Evolutionary conservation across 2,888 invertebrate genomes (phyloP), one percentile per base, ranked within the genome.

Genomic region (Troides helena): DNA sequence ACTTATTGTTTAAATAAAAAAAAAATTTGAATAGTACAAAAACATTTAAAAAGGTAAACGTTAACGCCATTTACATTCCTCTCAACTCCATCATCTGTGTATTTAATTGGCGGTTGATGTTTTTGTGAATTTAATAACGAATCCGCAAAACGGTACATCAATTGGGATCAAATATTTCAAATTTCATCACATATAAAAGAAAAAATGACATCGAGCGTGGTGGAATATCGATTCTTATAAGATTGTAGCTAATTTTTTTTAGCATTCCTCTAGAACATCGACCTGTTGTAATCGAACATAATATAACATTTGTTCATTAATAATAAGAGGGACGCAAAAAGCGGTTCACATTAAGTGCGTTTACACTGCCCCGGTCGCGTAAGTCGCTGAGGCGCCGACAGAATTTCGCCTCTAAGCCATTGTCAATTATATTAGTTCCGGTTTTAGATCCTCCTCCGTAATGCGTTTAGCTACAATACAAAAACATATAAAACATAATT

Each of bases 401-500:
- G 70, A 70, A 74, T 76, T 75, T 76, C 77, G 75, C 71, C 74
- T 74, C 74, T 72, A 72, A 71, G 74, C 80, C 80, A 86, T 87
- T 89, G 85, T 83, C 86, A 88, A 88, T 87, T 86, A 86, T 76
- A 65, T 80, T 81, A 87, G 90, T 90, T 91, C 91, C 91, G 90
- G 88, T 88, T 92, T 75, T 78, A 87, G 84, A 89, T 92, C 90
- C 89, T 90, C 85, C 81, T 90, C 77, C 68, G 79, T 86, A 86
- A 87, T 86, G 81, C 80, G 80, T 84, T 79, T 81, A 78, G 77
- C 74, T 74, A 77, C 75, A 73, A 65, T 73, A 76, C 83, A 84
- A 80, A 83, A 79, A 74, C 73, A 74, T 79, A 79, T 84, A 85
- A 86, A 85, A 83, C 76, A 74, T 85, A 87, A 87, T 86, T 83